A percentile compares a stretch with the other conserved stretches of the same genome.
These are phyloP conservation scores for Scomber scombrus DNA, from an alignment of 2,113 vertebrate species.

Conservation along the genomic window DNA sequence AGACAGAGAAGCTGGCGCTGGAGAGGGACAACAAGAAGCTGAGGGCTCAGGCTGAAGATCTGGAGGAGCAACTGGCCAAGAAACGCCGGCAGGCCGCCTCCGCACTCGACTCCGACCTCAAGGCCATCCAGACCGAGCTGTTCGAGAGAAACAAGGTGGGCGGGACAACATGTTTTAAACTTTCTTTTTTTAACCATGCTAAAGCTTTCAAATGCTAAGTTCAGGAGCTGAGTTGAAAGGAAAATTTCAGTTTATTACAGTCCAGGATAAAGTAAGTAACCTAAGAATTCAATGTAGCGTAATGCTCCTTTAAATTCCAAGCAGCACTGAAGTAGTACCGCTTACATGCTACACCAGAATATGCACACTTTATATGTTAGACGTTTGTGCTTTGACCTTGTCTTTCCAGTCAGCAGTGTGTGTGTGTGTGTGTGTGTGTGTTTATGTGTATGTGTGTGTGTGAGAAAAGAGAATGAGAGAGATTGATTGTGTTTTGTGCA, in stretches of 20 bases:
- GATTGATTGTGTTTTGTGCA: conserved; percentile 50
- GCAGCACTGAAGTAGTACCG: neutral
- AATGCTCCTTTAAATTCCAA: neutral
- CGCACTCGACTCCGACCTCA: conserved; percentile 93
- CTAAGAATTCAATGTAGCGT: no score
- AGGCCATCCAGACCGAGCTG: conserved; percentile 93
- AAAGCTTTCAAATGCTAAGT: neutral
- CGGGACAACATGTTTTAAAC: neutral
- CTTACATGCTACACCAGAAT: neutral
- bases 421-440: conserved; percentile 24
- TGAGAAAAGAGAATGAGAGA: conserved; percentile 7
- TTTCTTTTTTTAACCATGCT: neutral
- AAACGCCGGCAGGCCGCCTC: conserved; percentile 93
- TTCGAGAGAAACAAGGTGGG: conserved; percentile 97
- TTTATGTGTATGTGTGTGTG: conserved; percentile 1
- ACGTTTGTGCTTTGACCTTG: neutral
- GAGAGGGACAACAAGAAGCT: conserved; percentile 99
- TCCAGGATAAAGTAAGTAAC: no score
- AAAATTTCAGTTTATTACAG: neutral
- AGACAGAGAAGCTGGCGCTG: conserved; percentile 96
- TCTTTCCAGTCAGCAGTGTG: neutral
- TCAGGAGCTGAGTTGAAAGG: neutral
- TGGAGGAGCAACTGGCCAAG: conserved; percentile 94
- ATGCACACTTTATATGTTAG: neutral
- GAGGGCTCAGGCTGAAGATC: conserved; percentile 92